Base-by-base conservation (phyloP, 92 coral and sea anemone species). In the Paramuricea clavata region DNA sequence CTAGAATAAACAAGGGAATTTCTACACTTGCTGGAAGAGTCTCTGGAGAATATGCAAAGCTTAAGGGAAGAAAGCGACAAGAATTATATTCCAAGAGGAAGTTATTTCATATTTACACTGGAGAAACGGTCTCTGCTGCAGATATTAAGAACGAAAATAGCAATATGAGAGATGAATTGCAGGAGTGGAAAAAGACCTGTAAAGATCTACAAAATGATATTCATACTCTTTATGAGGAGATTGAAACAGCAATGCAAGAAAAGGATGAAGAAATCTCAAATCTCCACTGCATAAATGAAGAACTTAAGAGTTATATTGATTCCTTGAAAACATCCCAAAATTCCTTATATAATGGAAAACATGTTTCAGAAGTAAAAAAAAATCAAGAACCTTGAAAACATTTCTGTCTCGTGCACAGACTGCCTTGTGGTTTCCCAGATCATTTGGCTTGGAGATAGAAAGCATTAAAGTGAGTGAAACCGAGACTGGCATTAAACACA, bases 361-460 rank as follows among this genome's bases (percentile, higher is more conserved):
- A 69, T 73, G 84, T 91, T 57, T 88, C 92, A 36, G 83, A 88
- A 73, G 89, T 68, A 67, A 39, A 85, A 88, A 91, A 60, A 91
- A 91, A 65, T 85, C 92, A 27, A 93, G 89, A 87, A 93, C 93
- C 6, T 47, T 83, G 47, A 89, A 89, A 69, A 74, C 78, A 26
- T 80, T 85, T 82, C 74, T 87, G 27, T 81, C 95, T 44, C 36
- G 90, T 41, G 90, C 93, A 19, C 60, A 87, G 32, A 72, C 73
- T 54, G 93, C 93, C 3, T 89, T 92, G 41, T 89, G 93, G 93
- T 92, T 92, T 74, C 31, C 88, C 23, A 61, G 71, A 72, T 88
- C 94, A 15, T 92, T 92, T 89, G 92, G 94, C 1, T 67, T 92
- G n/a, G n/a, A n/a, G n/a, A n/a, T n/a, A n/a, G n/a, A n/a, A n/a